Conservation (phyloP, 1,140 invertebrate genomes). For the Apis dorsata region DNA sequence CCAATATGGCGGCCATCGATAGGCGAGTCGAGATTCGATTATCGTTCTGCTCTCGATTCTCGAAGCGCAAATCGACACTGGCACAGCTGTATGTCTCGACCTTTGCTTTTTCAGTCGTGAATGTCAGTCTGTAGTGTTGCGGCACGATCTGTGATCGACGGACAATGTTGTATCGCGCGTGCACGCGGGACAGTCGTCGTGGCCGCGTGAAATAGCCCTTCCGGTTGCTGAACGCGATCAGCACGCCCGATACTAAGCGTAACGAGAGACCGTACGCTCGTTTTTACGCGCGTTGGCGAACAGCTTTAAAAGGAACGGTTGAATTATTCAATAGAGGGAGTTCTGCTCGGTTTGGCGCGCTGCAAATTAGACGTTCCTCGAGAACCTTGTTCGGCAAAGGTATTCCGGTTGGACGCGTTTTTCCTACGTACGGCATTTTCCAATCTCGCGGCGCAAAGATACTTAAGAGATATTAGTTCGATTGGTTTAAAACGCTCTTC, state of each 20-base stretch:
- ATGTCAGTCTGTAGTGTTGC: background rate
- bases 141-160: background rate
- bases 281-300: background rate
- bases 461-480: background rate
- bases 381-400: background rate
- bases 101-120: background rate
- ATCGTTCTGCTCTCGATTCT: conserved; percentile 20
- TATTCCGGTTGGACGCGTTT: background rate
- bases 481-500: background rate
- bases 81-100: background rate
- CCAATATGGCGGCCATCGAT: background rate
- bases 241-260: background rate
- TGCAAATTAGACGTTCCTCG: background rate
- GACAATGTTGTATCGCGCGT: conserved; percentile 5
- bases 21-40: conserved; percentile 31
- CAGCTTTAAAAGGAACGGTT: background rate
- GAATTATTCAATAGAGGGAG: conserved; percentile 15
- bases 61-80: conserved; percentile 6
- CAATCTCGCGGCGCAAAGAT: background rate
- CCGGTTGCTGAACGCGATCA: background rate
- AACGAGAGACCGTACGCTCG: background rate
- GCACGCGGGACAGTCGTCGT: background rate
- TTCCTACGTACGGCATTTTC: background rate
- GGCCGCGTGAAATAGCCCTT: background rate
- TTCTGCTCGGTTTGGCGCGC: background rate